phyloP scores from a whole-genome alignment of 2,888 invertebrate genomes.

The Pelosia muscerda region DNA sequence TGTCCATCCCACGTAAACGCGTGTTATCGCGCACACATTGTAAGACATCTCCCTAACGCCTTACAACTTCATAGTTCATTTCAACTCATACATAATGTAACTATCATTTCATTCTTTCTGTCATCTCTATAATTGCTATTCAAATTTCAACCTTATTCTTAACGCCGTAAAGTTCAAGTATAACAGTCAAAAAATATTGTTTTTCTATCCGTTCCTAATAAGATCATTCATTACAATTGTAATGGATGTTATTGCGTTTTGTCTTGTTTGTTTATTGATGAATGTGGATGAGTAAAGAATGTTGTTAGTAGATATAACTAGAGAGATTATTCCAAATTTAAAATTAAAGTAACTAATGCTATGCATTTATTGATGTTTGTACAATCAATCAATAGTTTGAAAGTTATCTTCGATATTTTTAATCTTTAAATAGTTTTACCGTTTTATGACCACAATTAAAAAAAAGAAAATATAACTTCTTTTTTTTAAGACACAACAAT shows the following conservation, averaged over 20 bases:
- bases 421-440: too few species aligned
- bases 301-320: conserved; percentile 5
- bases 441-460: too few species aligned
- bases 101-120: conserved; percentile 21
- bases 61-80: conserved; percentile 57
- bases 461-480: too few species aligned
- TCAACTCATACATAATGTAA: conserved; percentile 38
- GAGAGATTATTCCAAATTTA: not conserved
- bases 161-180: not conserved
- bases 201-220: conserved; percentile 62
- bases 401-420: too few species aligned
- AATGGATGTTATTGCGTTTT: conserved; percentile 69
- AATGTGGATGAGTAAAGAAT: not conserved
- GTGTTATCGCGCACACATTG: conserved; percentile 70
- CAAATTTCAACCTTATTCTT: conserved; percentile 41
- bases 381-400: not conserved
- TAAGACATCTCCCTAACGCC: conserved; percentile 51
- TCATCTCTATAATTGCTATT: not conserved
- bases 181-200: not conserved
- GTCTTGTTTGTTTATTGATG: conserved; percentile 64
- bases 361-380: not conserved
- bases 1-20: conserved; percentile 74
- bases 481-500: too few species aligned
- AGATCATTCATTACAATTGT: conserved; percentile 76
- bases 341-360: not conserved